Base-by-base conservation (phyloP, 2,888 invertebrate species). In the Galerucella pusilla region DNA sequence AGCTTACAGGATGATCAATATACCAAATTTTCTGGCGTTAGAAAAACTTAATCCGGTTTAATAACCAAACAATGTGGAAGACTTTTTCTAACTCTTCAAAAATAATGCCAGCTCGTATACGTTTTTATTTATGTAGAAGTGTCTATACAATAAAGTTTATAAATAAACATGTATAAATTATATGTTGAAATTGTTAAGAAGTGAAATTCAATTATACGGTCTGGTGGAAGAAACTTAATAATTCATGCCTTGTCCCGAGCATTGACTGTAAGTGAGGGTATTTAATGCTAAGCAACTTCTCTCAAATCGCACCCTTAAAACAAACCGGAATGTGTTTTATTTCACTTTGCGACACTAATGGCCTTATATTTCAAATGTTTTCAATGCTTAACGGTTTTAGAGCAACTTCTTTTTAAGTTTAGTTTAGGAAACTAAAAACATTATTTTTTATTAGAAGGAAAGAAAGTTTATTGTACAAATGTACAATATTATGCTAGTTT, bases 191-290 rank as follows among this genome's bases (percentile, higher is more conserved):
- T 84, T 85, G 85, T 85, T 85, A 85, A 83, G 80, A 84, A 84
- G 85, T 85, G 85, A 85, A 85, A 86, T 86, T 86, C 85, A 86
- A 86, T 86, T 86, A 86, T 84, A 85, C 84, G 85, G 84, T 82
- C 84, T 85, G 85, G 85, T 85, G 85, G 85, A 86, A 85, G 85
- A 84, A 85, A 86, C 86, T 86, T 84, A 85, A 86, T 86, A 85
- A 86, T 85, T 86, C 86, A 86, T 85, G 83, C 84, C 83, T 79
- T 85, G 86, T 86, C 85, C 84, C 83, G 81, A 83, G 83, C 85
- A 86, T 85, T 85, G 86, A 85, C 85, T 84, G 83, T 85, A 84
- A 85, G 85, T 84, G 84, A 82, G 83, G 84, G 84, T 84, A 84
- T 85, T 84, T 85, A 85, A 83, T 84, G 83, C 81, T 80, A 82